Percentiles rank a stretch among this genome's conserved stretches.
phyloP scores from a whole-genome alignment of 2,888 invertebrate genomes.

The Andrena hattorfiana region DNA sequence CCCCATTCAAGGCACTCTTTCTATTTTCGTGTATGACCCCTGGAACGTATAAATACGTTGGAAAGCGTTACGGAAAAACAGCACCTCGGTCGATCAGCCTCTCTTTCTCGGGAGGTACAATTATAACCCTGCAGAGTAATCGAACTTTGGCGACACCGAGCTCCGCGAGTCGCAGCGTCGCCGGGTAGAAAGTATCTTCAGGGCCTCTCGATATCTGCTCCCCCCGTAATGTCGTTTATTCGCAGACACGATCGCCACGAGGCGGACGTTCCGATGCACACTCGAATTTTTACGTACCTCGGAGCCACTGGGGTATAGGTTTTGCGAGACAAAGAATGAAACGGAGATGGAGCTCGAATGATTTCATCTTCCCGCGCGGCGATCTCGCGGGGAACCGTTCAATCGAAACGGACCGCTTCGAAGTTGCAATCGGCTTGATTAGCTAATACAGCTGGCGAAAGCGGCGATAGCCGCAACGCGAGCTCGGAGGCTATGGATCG shows the following conservation, averaged over 20 bases:
- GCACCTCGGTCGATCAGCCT: background rate
- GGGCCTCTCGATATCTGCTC: background rate
- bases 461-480: conserved; percentile 29
- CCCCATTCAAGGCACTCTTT: conserved; percentile 7
- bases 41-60: conserved; percentile 37
- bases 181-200: background rate
- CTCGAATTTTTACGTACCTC: conserved; percentile 12
- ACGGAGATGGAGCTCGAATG: conserved; percentile 19
- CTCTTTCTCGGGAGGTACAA: conserved; percentile 18
- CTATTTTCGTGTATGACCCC: conserved; percentile 40
- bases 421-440: conserved; percentile 30
- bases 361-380: conserved; percentile 33
- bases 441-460: conserved; percentile 42
- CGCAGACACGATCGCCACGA: background rate
- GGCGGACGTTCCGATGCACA: background rate
- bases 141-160: background rate
- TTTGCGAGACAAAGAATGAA: conserved; percentile 18
- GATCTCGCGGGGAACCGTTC: conserved; percentile 42
- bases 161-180: background rate
- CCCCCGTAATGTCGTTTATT: background rate
- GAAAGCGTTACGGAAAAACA: conserved; percentile 12
- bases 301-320: conserved; percentile 10
- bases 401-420: conserved; percentile 23
- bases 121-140: conserved; percentile 31
- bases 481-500: background rate